These are phyloP conservation scores for Grapholita molesta DNA, from an alignment of 1,140 invertebrate species.

Conservation along the genomic window DNA sequence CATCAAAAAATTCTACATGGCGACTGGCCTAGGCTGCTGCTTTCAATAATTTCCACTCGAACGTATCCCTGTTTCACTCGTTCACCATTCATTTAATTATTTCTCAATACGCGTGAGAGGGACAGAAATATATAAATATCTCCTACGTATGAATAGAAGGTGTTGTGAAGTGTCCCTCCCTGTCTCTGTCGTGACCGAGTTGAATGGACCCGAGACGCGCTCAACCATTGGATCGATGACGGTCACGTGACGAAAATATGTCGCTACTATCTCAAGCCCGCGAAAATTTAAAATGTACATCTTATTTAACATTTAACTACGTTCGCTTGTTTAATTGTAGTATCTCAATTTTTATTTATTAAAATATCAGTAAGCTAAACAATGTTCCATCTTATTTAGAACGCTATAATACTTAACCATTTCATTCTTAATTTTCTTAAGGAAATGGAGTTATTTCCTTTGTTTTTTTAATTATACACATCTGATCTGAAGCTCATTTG, in stretches of 20 bases:
- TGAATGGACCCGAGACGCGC: slow-evolving; percentile 78
- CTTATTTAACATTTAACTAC: neutral
- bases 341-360: neutral
- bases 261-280: slow-evolving; percentile 38
- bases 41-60: slow-evolving; percentile 76
- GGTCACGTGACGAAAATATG: slow-evolving; percentile 74
- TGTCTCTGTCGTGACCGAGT: slow-evolving; percentile 69
- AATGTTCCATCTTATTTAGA: neutral
- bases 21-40: slow-evolving; percentile 67
- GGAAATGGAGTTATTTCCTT: too few relatives aligned
- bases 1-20: slow-evolving; percentile 77
- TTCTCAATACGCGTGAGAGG: slow-evolving; percentile 66
- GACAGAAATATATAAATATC: slow-evolving; percentile 73
- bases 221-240: slow-evolving; percentile 78
- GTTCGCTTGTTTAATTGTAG: neutral
- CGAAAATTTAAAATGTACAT: slow-evolving; percentile 49
- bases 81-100: slow-evolving; percentile 76
- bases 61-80: slow-evolving; percentile 74
- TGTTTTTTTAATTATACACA: too few relatives aligned
- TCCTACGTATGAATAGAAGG: slow-evolving; percentile 75
- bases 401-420: neutral
- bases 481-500: too few relatives aligned
- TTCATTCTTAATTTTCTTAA: neutral
- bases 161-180: slow-evolving; percentile 75
- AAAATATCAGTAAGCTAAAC: neutral